A percentile compares a stretch with the other conserved stretches of the same genome.
These are phyloP conservation scores for Thecocarcelia acutangulata DNA, from an alignment of 2,888 invertebrate species.

Conservation along the genomic window DNA sequence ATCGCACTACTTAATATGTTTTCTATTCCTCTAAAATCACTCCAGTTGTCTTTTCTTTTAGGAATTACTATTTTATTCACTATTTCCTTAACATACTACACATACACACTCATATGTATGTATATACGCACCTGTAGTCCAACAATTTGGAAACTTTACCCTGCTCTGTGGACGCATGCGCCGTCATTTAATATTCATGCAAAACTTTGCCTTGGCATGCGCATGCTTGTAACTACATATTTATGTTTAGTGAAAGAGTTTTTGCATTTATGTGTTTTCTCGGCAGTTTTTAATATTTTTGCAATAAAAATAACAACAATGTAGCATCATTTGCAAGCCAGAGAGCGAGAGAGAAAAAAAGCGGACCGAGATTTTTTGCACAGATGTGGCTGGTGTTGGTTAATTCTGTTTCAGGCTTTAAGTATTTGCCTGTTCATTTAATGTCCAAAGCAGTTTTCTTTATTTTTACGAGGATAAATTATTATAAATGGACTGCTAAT, in stretches of 20 bases:
- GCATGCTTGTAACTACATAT: slow-evolving; percentile 4
- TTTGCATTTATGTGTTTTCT: neutral
- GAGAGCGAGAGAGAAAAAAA: neutral
- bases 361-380: neutral
- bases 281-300: slow-evolving; percentile 16
- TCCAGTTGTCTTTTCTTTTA: no score
- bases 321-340: slow-evolving; percentile 12
- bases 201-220: slow-evolving; percentile 40
- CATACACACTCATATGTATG: no score
- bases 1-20: no score
- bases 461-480: slow-evolving; percentile 58
- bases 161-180: no score
- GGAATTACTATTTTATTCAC: no score
- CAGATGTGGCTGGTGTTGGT: slow-evolving; percentile 5
- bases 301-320: slow-evolving; percentile 41
- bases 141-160: slow-evolving; percentile 6
- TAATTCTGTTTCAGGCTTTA: slow-evolving; percentile 16
- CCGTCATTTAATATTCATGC: slow-evolving; percentile 47
- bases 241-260: no score
- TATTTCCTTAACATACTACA: no score
- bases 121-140: neutral
- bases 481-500: slow-evolving; percentile 68
- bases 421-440: slow-evolving; percentile 44
- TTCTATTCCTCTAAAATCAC: no score
- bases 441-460: slow-evolving; percentile 48